A percentile compares a stretch with the other conserved stretches of the same genome.
These are phyloP conservation scores for Liparis tanakae DNA, from an alignment of 2,797 vertebrate genomes.

Conservation along the genomic window DNA sequence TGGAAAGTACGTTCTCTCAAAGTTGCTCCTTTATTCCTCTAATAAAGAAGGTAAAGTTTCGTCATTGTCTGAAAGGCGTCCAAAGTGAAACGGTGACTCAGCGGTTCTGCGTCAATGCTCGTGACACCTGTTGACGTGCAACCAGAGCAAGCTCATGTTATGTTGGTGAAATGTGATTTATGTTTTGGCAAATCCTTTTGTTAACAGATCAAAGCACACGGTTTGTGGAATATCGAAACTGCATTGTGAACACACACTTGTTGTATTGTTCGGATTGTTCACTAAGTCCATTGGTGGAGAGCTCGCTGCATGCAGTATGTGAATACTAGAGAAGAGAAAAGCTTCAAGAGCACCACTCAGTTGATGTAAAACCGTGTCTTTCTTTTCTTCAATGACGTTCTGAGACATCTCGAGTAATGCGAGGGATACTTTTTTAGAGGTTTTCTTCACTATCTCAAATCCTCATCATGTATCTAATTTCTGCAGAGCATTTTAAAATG, in stretches of 20 bases:
- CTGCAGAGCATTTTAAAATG: slow-evolving; percentile 6
- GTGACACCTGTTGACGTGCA: neutral
- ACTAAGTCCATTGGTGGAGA: slow-evolving; percentile 22
- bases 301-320: neutral
- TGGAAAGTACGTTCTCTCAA: slow-evolving; percentile 21
- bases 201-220: slow-evolving; percentile 24
- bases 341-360: neutral
- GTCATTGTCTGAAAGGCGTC: slow-evolving; percentile 15
- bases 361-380: neutral
- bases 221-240: slow-evolving; percentile 17
- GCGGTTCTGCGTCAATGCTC: slow-evolving; percentile 14
- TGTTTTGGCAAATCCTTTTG: slow-evolving; percentile 5
- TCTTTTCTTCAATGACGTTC: slow-evolving; percentile 14
- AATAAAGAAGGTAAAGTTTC: slow-evolving; percentile 26
- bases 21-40: slow-evolving; percentile 21
- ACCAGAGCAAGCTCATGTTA: neutral
- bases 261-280: slow-evolving; percentile 38
- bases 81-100: neutral
- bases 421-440: neutral
- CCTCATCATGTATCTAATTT: neutral
- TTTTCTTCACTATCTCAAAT: slow-evolving; percentile 6
- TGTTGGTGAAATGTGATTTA: neutral
- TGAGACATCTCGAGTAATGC: neutral
- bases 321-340: slow-evolving; percentile 4
- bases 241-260: slow-evolving; percentile 48